These are phyloP conservation scores for Amphipyra tragopoginis DNA, from an alignment of 2,888 invertebrate genomes.

Conservation along the genomic window DNA sequence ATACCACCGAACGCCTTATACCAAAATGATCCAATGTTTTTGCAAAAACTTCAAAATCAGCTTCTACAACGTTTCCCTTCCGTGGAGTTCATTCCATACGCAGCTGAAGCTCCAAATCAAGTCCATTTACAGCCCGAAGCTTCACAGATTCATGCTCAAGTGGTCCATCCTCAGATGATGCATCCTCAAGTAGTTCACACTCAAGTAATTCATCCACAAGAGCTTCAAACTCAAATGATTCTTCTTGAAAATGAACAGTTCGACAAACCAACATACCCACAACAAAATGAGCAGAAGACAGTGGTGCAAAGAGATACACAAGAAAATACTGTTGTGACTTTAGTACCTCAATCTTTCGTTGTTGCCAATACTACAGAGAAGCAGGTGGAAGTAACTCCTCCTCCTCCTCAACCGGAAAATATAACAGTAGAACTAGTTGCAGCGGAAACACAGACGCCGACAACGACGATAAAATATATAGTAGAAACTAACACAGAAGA, in stretches of 20 bases:
- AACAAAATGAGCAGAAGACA: slow-evolving; percentile 73
- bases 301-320: slow-evolving; percentile 82
- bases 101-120: slow-evolving; percentile 69
- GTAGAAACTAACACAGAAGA: slow-evolving; percentile 73
- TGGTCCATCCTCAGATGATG: slow-evolving; percentile 67
- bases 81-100: slow-evolving; percentile 84
- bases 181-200: slow-evolving; percentile 45
- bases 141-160: slow-evolving; percentile 59
- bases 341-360: slow-evolving; percentile 72
- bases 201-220: slow-evolving; percentile 55
- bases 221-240: slow-evolving; percentile 63
- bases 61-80: slow-evolving; percentile 79
- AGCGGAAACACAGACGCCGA: slow-evolving; percentile 72
- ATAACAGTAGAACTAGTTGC: slow-evolving; percentile 69
- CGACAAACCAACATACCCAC: slow-evolving; percentile 62
- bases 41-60: slow-evolving; percentile 84
- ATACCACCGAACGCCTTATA: slow-evolving; percentile 84
- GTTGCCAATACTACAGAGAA: slow-evolving; percentile 73
- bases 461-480: slow-evolving; percentile 76
- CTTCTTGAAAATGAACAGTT: slow-evolving; percentile 78
- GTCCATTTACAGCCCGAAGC: slow-evolving; percentile 51
- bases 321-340: slow-evolving; percentile 74
- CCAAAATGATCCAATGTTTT: slow-evolving; percentile 86
- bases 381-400: slow-evolving; percentile 66
- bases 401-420: slow-evolving; percentile 68